Evolutionary conservation across 2,888 invertebrate genomes (phyloP), one percentile per base, ranked within the genome.

Genomic region (Microchrysa polita): DNA sequence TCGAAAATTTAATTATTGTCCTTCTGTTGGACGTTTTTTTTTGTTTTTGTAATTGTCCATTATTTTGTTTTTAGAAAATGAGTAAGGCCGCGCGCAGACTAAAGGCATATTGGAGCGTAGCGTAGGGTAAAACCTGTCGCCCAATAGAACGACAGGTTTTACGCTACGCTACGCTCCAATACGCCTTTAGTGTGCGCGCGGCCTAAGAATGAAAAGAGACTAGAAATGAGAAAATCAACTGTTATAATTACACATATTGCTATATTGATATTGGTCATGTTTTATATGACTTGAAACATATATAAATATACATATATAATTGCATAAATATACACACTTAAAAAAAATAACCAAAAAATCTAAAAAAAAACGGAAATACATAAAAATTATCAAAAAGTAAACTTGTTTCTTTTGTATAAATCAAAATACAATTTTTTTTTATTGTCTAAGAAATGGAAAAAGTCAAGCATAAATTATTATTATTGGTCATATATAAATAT

Each of bases 401-500:
- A 72, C 57, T 60, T 72, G 60, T 72, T 60, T 34, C 27, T 34
- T 34, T 34, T 72, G 57, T 60, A 72, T 72, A 72, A 55, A 69
- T 23, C n/a, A 71, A 44, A 72, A 34, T 7, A 34, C 27, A 34
- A 34, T 7, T 57, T 59, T 7, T 57, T 59, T 42, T 72, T 60
- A 60, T 55, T 57, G 16, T 10, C 5, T 57, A 53, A 48, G 52
- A 52, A n/a, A n/a, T n/a, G n/a, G n/a, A n/a, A n/a, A 67, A 67
- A 67, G 27, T 53, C 23, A 52, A 16, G 23, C 27, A 67, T 42
- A 67, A 67, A 27, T 48, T 48, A 48, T 48, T 48, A 48, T 48
- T 48, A 48, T 48, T 34, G 48, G 48, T 48, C 48, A 48, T 48
- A 48, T 48, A 48, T 48, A 42, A 88, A 79, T 73, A 82, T 82